Evolutionary conservation across 2,888 invertebrate species (phyloP), one percentile per base, ranked within the genome.

Genomic region (Formica aserva): DNA sequence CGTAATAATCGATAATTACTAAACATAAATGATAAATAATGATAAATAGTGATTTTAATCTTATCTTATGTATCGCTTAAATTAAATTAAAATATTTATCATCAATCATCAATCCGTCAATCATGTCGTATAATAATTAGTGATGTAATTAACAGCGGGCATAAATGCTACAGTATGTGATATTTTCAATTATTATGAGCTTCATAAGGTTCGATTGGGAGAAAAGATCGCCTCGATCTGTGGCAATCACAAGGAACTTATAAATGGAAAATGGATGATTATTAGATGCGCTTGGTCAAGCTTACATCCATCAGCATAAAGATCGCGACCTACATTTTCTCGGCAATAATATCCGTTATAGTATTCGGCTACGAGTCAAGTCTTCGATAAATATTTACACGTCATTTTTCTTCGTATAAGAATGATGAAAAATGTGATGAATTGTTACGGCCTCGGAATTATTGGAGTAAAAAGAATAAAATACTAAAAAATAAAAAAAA

Each of bases 251-350:
- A 76, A 92, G 88, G 90, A 91, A 92, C 91, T 91, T 78, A 91
- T 90, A 22, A 22, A 22, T 22, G 22, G 92, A 92, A 92, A 92
- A 91, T 89, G 81, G 88, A 88, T 87, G 89, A 88, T 85, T 83
- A 90, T 92, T 90, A 92, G 92, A 92, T 92, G 71, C 92, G 91
- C 88, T 88, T 92, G 91, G 91, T 86, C 85, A 85, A 83, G 78
- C 72, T 83, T 74, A 62, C 63, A 75, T 86, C 86, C 87, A 83
- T 77, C 85, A 85, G 81, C 74, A 22, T 83, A 83, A 87, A 82
- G 81, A 86, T 87, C 85, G 48, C 82, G 85, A 60, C 87, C 91
- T 69, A 91, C 84, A 88, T 89, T 85, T 85, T 72, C 62, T 72
- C 69, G 35, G 3, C 38, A 9, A 78, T 84, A 48, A 65, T 75